Percentiles rank a stretch among this genome's conserved stretches.
These are phyloP conservation scores for Tetragnatha versicolor DNA, from an alignment of 1,140 invertebrate species.

Conservation along the genomic window DNA sequence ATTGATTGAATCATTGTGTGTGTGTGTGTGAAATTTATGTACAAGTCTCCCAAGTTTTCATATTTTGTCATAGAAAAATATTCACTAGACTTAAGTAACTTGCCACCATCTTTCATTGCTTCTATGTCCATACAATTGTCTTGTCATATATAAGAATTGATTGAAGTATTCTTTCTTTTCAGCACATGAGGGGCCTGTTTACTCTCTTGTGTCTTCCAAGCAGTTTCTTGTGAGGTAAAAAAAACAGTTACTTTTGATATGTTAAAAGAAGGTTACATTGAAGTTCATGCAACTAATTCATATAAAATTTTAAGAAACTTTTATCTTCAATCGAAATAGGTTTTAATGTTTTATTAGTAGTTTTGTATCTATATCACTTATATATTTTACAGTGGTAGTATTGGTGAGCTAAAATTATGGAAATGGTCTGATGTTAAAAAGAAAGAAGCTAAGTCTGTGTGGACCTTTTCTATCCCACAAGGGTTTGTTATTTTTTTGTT, in stretches of 20 bases:
- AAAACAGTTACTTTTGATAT: background rate
- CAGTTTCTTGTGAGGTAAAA: constrained; percentile 72
- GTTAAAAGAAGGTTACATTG: background rate
- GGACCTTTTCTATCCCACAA: constrained; percentile 75
- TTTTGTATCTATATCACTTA: constrained; percentile 16
- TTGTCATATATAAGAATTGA: constrained; percentile 2
- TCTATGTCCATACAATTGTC: too few species aligned
- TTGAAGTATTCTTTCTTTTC: constrained; percentile 37
- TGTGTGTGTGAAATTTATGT: too few species aligned
- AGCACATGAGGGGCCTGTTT: constrained; percentile 71
- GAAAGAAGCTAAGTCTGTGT: constrained; percentile 68
- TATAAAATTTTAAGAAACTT: too few species aligned
- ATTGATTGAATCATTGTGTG: too few species aligned
- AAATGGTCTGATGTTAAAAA: constrained; percentile 75
- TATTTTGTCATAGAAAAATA: too few species aligned
- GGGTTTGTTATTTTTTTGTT: constrained; percentile 29
- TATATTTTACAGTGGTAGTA: constrained; percentile 69
- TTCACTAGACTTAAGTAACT: too few species aligned
- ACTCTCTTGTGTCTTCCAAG: constrained; percentile 75
- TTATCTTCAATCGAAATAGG: too few species aligned
- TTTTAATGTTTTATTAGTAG: background rate
- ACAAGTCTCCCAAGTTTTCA: too few species aligned
- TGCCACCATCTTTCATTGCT: background rate
- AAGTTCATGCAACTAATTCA: too few species aligned
- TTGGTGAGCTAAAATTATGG: constrained; percentile 77